Percentiles rank a stretch among this genome's conserved stretches.
These are phyloP conservation scores for Enteromius radiatus DNA, from an alignment of 2,797 vertebrate genomes.

Conservation along the genomic window DNA sequence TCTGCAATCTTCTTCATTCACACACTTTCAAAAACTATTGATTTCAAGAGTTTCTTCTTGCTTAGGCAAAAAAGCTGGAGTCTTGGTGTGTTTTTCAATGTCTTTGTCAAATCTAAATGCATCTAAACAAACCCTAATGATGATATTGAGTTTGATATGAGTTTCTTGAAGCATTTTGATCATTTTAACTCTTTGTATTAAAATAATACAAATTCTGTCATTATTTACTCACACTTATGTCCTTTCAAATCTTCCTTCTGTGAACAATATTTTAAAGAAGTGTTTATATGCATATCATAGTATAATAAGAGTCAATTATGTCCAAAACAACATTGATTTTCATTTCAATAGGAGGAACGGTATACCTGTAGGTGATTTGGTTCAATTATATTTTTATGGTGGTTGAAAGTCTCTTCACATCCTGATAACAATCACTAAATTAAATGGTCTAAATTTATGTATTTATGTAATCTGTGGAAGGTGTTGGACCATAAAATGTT, in stretches of 20 bases:
- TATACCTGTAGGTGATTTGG: too few relatives aligned
- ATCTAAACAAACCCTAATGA: slow-evolving; percentile 24
- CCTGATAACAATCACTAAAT: too few relatives aligned
- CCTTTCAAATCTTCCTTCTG: not conserved
- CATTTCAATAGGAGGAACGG: too few relatives aligned
- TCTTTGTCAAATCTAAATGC: not conserved
- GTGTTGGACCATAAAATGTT: too few relatives aligned
- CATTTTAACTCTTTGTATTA: not conserved
- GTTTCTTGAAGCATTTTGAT: not conserved
- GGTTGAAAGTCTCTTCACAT: too few relatives aligned
- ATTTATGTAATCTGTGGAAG: too few relatives aligned
- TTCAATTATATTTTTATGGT: too few relatives aligned
- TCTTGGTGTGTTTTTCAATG: not conserved
- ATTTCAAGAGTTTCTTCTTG: slow-evolving; percentile 7
- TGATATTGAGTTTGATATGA: slow-evolving; percentile 13
- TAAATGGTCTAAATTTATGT: too few relatives aligned
- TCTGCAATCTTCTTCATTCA: slow-evolving; percentile 5
- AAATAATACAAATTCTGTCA: not conserved
- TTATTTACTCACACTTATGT: not conserved
- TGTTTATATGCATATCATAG: not conserved
- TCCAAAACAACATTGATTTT: not conserved
- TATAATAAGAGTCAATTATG: not conserved
- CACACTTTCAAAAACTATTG: slow-evolving; percentile 18
- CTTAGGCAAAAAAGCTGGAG: not conserved
- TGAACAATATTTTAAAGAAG: not conserved